A percentile compares a stretch with the other conserved stretches of the same genome.
Conservation (phyloP, 2,888 invertebrate species). For the Onchidella celtica region DNA sequence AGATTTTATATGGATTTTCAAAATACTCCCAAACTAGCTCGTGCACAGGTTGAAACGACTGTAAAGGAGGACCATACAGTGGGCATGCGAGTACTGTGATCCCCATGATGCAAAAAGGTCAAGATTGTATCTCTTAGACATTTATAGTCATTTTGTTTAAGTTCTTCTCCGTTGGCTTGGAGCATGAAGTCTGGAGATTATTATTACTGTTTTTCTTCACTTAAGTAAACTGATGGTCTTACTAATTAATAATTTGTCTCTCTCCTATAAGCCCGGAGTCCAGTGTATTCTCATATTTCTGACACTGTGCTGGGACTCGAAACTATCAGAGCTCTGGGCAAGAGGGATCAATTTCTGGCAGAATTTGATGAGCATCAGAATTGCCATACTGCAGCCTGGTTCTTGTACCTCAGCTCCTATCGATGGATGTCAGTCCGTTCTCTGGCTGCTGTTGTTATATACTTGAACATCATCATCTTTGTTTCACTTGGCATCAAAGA, state of each 20-base stretch:
- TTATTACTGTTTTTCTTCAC: too few relatives aligned
- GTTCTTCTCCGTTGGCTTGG: too few relatives aligned
- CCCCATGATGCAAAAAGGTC: too few relatives aligned
- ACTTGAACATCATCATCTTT: constrained; percentile 53
- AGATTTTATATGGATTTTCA: too few relatives aligned
- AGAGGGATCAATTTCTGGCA: constrained; percentile 87
- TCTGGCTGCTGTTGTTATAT: constrained; percentile 48
- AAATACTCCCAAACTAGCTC: too few relatives aligned
- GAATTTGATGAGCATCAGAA: constrained; percentile 81
- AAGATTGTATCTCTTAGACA: too few relatives aligned
- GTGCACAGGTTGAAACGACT: too few relatives aligned
- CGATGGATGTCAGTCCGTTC: constrained; percentile 89
- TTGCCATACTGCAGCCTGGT: constrained; percentile 93
- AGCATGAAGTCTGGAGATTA: too few relatives aligned
- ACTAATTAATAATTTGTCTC: background rate
- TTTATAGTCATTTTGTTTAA: too few relatives aligned
- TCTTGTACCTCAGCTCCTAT: constrained; percentile 91
- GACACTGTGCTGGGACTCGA: constrained; percentile 93
- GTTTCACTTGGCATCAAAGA: constrained; percentile 52
- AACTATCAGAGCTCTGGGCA: constrained; percentile 93
- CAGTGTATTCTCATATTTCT: constrained; percentile 94
- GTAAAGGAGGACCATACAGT: too few relatives aligned
- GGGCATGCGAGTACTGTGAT: too few relatives aligned
- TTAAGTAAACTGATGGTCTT: too few relatives aligned
- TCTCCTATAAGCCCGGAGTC: constrained; percentile 88